Conservation (phyloP, 2,113 vertebrate genomes). For the Anolis sagrei region DNA sequence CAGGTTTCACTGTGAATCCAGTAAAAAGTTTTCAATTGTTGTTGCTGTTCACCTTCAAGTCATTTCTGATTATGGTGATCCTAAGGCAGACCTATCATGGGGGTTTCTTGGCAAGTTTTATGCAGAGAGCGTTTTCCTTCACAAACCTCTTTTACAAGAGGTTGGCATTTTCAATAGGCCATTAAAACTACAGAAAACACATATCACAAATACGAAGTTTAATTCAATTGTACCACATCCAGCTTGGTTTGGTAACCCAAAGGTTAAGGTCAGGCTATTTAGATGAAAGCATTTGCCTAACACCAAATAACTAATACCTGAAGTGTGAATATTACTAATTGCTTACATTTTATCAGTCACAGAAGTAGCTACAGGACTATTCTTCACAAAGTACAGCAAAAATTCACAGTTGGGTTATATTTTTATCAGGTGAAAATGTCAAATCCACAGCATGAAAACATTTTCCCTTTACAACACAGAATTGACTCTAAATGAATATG, state of each 20-base stretch:
- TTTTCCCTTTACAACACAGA: neutral
- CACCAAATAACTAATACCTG: neutral
- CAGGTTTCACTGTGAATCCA: neutral
- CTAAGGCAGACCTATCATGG: too few species aligned
- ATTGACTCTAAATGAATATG: neutral
- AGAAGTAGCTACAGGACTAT: slow-evolving; percentile 15
- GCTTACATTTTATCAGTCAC: neutral
- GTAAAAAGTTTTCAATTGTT: neutral
- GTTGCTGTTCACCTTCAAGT: too few species aligned
- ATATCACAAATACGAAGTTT: neutral
- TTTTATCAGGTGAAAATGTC: neutral
- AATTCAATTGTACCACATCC: neutral
- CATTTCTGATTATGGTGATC: too few species aligned
- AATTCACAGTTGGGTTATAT: slow-evolving; percentile 6
- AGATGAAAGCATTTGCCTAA: neutral
- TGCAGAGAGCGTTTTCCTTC: too few species aligned
- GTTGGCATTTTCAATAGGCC: neutral
- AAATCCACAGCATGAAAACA: neutral
- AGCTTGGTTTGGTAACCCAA: neutral
- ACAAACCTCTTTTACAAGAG: too few species aligned
- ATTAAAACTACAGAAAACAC: neutral
- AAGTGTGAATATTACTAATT: slow-evolving; percentile 7
- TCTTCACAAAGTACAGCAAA: slow-evolving; percentile 28
- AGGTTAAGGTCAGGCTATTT: neutral
- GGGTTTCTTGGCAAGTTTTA: too few species aligned